Evolutionary conservation across 2,888 invertebrate species (phyloP), one percentile per base, ranked within the genome.

Genomic region (Cheilosia pagana): DNA sequence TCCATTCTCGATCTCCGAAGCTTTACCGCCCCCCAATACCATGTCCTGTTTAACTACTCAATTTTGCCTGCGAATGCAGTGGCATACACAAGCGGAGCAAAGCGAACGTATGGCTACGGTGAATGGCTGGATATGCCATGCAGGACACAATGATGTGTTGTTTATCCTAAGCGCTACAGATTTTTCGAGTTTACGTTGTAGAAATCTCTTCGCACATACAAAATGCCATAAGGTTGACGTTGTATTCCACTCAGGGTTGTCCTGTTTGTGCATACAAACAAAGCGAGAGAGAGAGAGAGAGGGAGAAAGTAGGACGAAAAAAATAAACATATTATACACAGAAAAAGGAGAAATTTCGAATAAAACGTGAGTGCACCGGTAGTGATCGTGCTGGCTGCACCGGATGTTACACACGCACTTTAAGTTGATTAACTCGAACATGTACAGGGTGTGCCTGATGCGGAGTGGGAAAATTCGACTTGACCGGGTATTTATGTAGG

Each of bases 111-210:
- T 35, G 35, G 35, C 12, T 35, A 35, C 35, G 35, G 35, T 35
- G 35, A 65, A 71, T 52, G 55, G 59, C 70, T 50, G 85, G 67
- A 79, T 85, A 75, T 78, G 63, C 70, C 65, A 75, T 81, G 68
- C 78, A 71, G 71, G 71, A 76, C 75, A 85, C 81, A 81, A 71
- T 85, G 85, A 85, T 85, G 75, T 85, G 85, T 85, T 85, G 85
- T 85, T 85, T 85, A 81, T 81, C 75, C 81, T 85, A 85, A 85
- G 81, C 85, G 81, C 76, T 85, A 85, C 81, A 85, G 81, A 85
- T 81, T 85, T 85, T 85, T 81, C 70, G 45, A 74, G 74, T 79
- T 83, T 83, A 82, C 82, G 82, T 72, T 28, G 71, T 60, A 77
- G 77, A 78, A 78, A 82, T 82, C 78, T 78, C 82, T 52, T 72